These are phyloP conservation scores for Caenorhabditis elegans DNA, from an alignment of 1,140 invertebrate species.

Conservation along the genomic window DNA sequence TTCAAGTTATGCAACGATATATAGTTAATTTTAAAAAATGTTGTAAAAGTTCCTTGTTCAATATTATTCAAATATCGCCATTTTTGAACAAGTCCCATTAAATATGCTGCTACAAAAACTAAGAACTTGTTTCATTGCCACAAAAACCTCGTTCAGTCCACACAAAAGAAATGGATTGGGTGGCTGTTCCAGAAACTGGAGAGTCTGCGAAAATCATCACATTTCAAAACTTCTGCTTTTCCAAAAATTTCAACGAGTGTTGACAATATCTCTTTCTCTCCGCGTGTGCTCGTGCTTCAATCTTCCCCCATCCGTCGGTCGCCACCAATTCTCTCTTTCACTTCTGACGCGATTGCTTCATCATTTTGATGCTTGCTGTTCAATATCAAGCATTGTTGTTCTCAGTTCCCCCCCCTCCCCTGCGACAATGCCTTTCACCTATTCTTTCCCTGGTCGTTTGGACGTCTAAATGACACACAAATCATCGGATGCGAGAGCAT, in stretches of 20 bases:
- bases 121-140: not conserved
- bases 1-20: too few relatives aligned
- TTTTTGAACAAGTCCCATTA: too few relatives aligned
- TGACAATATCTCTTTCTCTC: slow-evolving; percentile 15
- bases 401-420: not conserved
- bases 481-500: not conserved
- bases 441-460: not conserved
- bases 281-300: not conserved
- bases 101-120: too few relatives aligned
- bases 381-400: slow-evolving; percentile 6
- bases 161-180: not conserved
- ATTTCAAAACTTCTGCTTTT: not conserved
- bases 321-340: not conserved
- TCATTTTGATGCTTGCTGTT: not conserved
- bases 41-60: too few relatives aligned
- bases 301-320: too few relatives aligned
- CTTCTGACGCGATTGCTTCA: slow-evolving; percentile 21
- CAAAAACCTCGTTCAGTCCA: not conserved
- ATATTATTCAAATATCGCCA: too few relatives aligned
- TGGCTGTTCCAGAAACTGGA: not conserved
- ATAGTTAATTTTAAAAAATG: too few relatives aligned
- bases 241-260: slow-evolving; percentile 21
- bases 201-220: not conserved
- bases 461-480: not conserved
- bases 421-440: not conserved